Percentiles rank a stretch among this genome's conserved stretches.
Conservation (phyloP, 2,888 invertebrate genomes). For the Melolontha melolontha region DNA sequence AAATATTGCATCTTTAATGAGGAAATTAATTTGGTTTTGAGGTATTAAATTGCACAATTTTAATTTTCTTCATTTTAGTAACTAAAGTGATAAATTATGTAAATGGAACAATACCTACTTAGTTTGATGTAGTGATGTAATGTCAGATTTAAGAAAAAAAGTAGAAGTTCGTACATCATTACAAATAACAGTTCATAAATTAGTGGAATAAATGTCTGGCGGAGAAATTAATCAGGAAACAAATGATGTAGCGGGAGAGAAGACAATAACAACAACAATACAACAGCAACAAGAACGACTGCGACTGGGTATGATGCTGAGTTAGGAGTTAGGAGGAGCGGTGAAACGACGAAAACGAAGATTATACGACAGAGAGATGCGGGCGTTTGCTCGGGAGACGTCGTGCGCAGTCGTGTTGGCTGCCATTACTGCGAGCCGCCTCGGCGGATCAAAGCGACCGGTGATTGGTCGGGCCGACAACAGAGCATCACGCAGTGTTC, state of each 20-base stretch:
- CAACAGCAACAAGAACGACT: constrained; percentile 3
- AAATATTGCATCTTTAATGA: too few species aligned
- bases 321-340: constrained; percentile 31
- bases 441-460: constrained; percentile 63
- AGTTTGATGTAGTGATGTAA: too few species aligned
- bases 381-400: constrained; percentile 56
- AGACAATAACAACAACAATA: constrained; percentile 34
- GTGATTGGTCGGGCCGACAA: constrained; percentile 66
- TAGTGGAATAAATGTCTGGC: constrained; percentile 63
- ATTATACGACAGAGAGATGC: constrained; percentile 43
- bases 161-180: constrained; percentile 50
- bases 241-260: constrained; percentile 56
- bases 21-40: too few species aligned
- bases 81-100: too few species aligned
- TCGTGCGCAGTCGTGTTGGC: constrained; percentile 77
- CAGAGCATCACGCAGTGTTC: constrained; percentile 54
- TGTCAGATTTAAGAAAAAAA: constrained; percentile 16
- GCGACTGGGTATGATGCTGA: constrained; percentile 4
- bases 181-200: constrained; percentile 61
- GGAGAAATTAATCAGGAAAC: constrained; percentile 62
- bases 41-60: too few species aligned
- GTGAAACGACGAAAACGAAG: constrained; percentile 33
- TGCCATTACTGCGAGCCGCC: constrained; percentile 68
- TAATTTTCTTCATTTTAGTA: too few species aligned
- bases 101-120: too few species aligned